Percentiles rank a stretch among this genome's conserved stretches.
Conservation (phyloP, 2,797 vertebrate genomes). For the Pangasius djambal region DNA sequence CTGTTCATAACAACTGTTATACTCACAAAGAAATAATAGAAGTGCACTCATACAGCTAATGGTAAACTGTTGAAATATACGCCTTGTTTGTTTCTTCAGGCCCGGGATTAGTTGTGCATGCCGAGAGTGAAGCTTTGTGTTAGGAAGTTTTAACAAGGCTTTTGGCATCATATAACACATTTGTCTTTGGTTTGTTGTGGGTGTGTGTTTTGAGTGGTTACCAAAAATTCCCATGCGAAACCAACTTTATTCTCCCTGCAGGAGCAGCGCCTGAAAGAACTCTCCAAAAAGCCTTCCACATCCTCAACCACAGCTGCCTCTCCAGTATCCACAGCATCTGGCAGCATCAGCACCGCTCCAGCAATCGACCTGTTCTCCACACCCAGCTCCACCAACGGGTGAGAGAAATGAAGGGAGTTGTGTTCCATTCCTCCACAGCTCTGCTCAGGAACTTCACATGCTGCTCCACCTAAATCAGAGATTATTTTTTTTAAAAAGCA, state of each 20-base stretch:
- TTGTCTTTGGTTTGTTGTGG: background rate
- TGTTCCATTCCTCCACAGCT: background rate
- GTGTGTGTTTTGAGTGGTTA: background rate
- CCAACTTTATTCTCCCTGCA: slow-evolving; percentile 54
- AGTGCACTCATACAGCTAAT: background rate
- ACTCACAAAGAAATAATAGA: background rate
- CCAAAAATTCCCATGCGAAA: background rate
- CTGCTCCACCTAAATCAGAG: background rate
- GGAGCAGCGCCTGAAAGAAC: slow-evolving; percentile 94
- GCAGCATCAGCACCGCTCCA: slow-evolving; percentile 82
- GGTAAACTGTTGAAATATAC: background rate
- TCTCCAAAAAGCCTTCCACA: slow-evolving; percentile 87
- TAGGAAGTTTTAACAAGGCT: background rate
- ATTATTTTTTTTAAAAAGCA: background rate
- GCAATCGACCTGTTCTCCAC: slow-evolving; percentile 93
- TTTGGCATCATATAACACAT: background rate
- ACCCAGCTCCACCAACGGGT: slow-evolving; percentile 90
- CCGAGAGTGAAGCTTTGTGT: background rate
- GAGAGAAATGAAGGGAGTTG: slow-evolving; percentile 14
- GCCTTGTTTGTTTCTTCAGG: background rate
- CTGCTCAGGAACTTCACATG: background rate
- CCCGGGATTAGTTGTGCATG: background rate
- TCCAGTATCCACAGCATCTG: slow-evolving; percentile 82
- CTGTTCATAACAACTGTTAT: background rate
- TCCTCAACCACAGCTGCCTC: slow-evolving; percentile 87